Conservation (phyloP, 1,140 invertebrate species). For the Globodera ellingtonae region DNA sequence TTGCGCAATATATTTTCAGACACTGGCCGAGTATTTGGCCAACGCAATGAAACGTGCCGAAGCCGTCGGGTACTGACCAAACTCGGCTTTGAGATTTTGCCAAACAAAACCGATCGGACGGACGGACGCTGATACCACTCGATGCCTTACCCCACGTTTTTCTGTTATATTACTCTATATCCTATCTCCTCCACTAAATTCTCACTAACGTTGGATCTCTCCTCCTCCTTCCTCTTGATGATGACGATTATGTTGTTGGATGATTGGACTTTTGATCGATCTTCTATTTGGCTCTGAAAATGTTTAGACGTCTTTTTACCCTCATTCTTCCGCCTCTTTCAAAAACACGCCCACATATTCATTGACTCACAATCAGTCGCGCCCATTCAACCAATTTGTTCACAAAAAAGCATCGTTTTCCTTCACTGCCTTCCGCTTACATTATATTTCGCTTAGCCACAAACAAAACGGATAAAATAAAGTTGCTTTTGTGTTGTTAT, state of each 20-base stretch:
- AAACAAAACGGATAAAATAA: background rate
- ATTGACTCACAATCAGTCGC: background rate
- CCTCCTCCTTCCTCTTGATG: no score
- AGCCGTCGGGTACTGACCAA: background rate
- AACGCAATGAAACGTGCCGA: background rate
- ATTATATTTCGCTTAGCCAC: background rate
- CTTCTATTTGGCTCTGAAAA: no score
- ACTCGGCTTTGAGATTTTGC: no score
- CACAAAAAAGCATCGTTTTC: background rate
- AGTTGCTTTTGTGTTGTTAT: background rate
- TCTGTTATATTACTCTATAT: no score
- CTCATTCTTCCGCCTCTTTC: background rate
- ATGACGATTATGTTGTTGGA: no score
- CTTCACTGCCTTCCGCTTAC: background rate
- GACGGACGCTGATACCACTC: no score
- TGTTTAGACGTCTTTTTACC: background rate
- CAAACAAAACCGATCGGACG: no score
- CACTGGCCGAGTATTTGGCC: background rate
- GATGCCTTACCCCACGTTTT: no score
- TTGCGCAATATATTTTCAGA: background rate
- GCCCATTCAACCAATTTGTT: background rate
- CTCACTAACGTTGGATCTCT: no score
- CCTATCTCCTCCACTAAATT: no score
- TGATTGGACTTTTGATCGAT: no score
- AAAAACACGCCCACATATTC: no score